Percentiles rank a stretch among this genome's conserved stretches.
These are phyloP conservation scores for Phataginus tetradactyla DNA, from an alignment of 2,797 vertebrate genomes.

Conservation along the genomic window DNA sequence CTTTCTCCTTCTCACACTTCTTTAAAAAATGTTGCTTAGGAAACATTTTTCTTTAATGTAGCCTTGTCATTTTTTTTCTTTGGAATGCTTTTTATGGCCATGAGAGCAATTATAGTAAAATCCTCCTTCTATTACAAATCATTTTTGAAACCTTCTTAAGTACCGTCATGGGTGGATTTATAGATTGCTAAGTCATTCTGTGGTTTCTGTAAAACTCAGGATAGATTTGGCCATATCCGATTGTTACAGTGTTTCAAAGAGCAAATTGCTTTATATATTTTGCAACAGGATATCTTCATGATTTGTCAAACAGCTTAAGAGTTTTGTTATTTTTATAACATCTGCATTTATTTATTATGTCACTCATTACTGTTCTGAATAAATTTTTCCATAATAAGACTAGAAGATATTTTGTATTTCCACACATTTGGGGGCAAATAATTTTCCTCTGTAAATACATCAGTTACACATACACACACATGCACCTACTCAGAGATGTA, in stretches of 20 bases:
- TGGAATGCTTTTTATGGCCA: conserved; percentile 63
- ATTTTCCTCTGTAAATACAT: not conserved
- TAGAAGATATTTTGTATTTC: not conserved
- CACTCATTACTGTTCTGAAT: conserved; percentile 36
- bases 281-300: conserved; percentile 42
- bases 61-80: not conserved
- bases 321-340: conserved; percentile 60
- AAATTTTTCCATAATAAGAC: not conserved
- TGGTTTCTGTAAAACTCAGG: conserved; percentile 65
- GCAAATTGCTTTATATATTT: conserved; percentile 65
- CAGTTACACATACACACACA: not conserved
- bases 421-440: not conserved
- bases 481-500: not conserved
- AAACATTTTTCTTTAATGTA: conserved; percentile 21
- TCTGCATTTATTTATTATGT: conserved; percentile 29
- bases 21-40: not conserved
- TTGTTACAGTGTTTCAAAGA: conserved; percentile 64
- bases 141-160: conserved; percentile 78
- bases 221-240: conserved; percentile 56
- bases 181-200: conserved; percentile 71
- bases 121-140: conserved; percentile 77
- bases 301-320: conserved; percentile 62
- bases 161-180: conserved; percentile 68
- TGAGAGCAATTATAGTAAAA: conserved; percentile 71
- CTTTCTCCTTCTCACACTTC: not conserved